Evolutionary conservation across 1,140 invertebrate species (phyloP).

Genomic region (Oryctes rhinoceros): DNA sequence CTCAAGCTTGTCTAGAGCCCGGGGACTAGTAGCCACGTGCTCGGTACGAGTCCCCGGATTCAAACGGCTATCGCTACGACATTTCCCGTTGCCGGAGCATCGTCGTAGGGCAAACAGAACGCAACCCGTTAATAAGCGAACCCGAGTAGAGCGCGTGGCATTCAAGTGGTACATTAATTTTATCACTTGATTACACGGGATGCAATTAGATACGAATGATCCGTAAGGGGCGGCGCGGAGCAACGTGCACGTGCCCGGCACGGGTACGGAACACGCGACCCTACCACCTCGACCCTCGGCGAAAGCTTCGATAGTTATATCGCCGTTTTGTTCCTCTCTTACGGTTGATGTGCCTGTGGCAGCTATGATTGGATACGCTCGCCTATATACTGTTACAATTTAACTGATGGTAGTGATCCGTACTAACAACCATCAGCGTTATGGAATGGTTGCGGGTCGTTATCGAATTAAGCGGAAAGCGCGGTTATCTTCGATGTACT

Average conservation of each 20-base stretch:
- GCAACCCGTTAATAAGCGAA: constrained; percentile 32
- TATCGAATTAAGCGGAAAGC: constrained; percentile 25
- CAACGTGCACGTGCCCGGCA: neutral
- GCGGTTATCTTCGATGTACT: constrained; percentile 5
- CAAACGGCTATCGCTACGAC: neutral
- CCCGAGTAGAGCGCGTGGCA: constrained; percentile 24
- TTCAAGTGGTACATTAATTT: constrained; percentile 41
- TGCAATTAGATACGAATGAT: constrained; percentile 41
- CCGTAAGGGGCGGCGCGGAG: neutral
- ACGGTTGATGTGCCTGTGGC: neutral
- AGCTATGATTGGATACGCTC: constrained; percentile 16
- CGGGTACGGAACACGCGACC: constrained; percentile 12
- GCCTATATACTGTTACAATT: constrained; percentile 22
- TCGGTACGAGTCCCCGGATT: neutral
- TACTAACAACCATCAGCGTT: neutral
- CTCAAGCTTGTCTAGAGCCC: neutral
- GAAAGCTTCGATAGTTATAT: neutral
- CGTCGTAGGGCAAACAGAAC: neutral
- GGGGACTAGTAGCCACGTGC: neutral
- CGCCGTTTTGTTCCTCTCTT: constrained; percentile 5
- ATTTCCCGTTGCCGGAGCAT: neutral
- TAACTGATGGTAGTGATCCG: constrained; percentile 7
- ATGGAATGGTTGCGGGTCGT: constrained; percentile 4
- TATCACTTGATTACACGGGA: constrained; percentile 39
- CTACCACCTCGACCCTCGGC: neutral